A percentile compares a stretch with the other conserved stretches of the same genome.
Evolutionary conservation across 2,797 vertebrate species (phyloP).

Genomic region (Neosilurus hyrtlii): DNA sequence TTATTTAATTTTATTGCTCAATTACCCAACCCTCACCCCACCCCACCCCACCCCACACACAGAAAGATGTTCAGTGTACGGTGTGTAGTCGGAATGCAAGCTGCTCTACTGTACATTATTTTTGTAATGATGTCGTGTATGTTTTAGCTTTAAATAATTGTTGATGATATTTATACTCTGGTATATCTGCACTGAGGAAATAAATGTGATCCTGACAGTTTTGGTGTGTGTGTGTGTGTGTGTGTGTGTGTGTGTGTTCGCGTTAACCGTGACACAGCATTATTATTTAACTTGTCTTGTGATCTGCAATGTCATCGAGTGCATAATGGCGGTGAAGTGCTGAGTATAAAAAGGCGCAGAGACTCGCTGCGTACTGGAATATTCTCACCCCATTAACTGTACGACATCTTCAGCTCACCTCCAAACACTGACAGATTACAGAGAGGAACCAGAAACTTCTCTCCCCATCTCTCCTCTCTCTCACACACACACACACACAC

Average conservation of each 20-base stretch:
- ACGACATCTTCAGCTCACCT: constrained; percentile 30
- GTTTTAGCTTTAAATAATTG: constrained; percentile 51
- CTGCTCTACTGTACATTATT: constrained; percentile 51
- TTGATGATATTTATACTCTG: constrained; percentile 62
- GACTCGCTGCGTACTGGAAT: not conserved
- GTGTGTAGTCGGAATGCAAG: constrained; percentile 31
- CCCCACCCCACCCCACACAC: no score
- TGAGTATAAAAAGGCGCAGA: constrained; percentile 7
- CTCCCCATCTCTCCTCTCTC: not conserved
- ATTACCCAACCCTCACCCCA: no score
- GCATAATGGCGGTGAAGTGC: constrained; percentile 21
- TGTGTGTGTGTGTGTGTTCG: not conserved
- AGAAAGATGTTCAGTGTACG: not conserved
- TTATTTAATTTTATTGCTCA: no score
- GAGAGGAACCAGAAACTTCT: not conserved
- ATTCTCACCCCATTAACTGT: constrained; percentile 39
- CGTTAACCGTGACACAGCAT: not conserved
- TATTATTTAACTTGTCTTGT: constrained; percentile 23
- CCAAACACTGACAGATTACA: constrained; percentile 24
- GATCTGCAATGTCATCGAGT: constrained; percentile 34
- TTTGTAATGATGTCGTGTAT: constrained; percentile 54
- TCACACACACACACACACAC: not conserved
- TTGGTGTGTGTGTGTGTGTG: constrained; percentile 19
- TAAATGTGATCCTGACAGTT: constrained; percentile 66
- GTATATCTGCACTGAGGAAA: constrained; percentile 68